Percentiles rank a stretch among this genome's conserved stretches.
Conservation (phyloP, 2,113 vertebrate genomes). For the Tragulus kanchil region DNA sequence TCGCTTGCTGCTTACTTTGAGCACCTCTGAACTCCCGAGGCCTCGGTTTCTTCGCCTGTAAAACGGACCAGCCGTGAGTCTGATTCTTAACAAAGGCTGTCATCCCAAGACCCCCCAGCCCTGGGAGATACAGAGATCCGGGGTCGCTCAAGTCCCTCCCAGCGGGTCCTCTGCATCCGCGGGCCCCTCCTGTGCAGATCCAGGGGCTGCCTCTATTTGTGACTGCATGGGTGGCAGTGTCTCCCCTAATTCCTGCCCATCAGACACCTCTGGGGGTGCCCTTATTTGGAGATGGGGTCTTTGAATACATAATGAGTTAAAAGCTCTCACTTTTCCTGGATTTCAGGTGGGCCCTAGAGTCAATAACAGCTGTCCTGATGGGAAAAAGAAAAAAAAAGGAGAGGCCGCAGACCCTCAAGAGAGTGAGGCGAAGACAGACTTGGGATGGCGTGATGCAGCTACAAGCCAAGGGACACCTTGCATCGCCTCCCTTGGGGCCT, state of each 20-base stretch:
- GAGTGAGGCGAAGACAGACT: neutral
- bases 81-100: neutral
- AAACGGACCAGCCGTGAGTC: neutral
- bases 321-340: neutral
- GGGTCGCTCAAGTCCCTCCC: neutral
- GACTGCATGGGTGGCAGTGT: neutral
- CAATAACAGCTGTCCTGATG: neutral
- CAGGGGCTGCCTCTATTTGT: fast-evolving
- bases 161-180: fast-evolving
- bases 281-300: neutral
- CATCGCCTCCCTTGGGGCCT: neutral
- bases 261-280: neutral
- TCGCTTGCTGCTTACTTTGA: neutral
- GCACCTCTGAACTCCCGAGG: neutral
- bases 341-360: neutral
- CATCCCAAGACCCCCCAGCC: neutral
- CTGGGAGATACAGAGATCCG: too few species aligned
- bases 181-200: neutral
- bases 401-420: neutral
- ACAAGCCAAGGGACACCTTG: fast-evolving
- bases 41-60: neutral
- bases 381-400: neutral
- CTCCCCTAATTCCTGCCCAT: neutral
- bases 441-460: fast-evolving
- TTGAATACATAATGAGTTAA: neutral